Conservation (phyloP, 2,113 vertebrate species). For the Meriones unguiculatus region DNA sequence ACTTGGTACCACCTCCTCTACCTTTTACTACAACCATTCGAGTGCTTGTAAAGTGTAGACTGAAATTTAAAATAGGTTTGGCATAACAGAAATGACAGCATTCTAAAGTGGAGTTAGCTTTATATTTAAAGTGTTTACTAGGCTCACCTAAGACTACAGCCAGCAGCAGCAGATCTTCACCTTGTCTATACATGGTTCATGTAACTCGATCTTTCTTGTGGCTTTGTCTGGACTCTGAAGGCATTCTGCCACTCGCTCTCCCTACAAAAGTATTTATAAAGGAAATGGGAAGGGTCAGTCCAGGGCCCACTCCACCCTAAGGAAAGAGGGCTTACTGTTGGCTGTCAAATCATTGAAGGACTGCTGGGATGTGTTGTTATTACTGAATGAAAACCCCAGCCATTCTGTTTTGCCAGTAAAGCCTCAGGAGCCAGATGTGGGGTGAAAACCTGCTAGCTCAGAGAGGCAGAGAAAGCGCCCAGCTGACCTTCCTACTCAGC, state of each 20-base stretch:
- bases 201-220: neutral
- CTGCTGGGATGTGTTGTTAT: neutral
- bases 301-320: neutral
- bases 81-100: neutral
- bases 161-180: neutral
- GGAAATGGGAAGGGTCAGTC: neutral
- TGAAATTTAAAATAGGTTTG: conserved; percentile 22
- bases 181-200: neutral
- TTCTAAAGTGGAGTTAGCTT: conserved; percentile 46
- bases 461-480: no score
- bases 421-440: no score
- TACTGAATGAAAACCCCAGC: no score
- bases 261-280: neutral
- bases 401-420: no score
- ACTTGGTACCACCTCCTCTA: neutral
- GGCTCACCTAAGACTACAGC: neutral
- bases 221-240: neutral
- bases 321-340: neutral
- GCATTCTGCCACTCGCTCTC: neutral
- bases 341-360: neutral
- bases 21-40: neutral
- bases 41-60: neutral
- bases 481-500: no score
- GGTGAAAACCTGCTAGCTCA: no score
- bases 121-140: conserved; percentile 30